These are phyloP conservation scores for Lithobates pipiens DNA, from an alignment of 2,797 vertebrate species.

Conservation along the genomic window DNA sequence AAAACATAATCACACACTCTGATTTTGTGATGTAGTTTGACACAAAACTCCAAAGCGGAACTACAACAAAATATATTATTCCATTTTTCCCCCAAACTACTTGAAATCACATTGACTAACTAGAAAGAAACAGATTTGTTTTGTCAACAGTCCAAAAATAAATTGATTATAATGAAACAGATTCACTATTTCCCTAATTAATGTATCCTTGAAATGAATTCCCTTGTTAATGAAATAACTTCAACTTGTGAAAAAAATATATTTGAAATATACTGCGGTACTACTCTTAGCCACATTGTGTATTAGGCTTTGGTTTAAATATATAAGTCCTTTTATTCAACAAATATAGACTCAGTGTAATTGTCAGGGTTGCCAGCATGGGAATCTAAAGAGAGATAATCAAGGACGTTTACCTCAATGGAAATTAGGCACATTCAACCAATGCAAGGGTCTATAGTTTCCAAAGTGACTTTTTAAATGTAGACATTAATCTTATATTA, in stretches of 20 bases:
- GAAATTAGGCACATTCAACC: conserved; percentile 43
- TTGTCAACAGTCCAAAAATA: conserved; percentile 29
- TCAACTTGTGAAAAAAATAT: conserved; percentile 4
- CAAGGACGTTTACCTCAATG: conserved; percentile 35
- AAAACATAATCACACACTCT: not conserved
- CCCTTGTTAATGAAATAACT: conserved; percentile 17
- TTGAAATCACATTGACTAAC: not conserved
- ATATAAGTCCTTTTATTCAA: not conserved
- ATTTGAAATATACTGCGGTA: conserved; percentile 6
- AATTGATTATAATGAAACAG: conserved; percentile 44
- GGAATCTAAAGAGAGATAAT: conserved; percentile 23
- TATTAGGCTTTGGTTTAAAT: not conserved
- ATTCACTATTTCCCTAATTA: conserved; percentile 38
- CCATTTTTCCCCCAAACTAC: not conserved
- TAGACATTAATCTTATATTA: conserved; percentile 58
- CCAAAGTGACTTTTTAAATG: conserved; percentile 58
- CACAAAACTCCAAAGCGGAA: not conserved
- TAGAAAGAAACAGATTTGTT: conserved; percentile 24
- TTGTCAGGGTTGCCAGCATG: not conserved
- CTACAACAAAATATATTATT: not conserved
- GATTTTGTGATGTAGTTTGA: not conserved
- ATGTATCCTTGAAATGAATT: conserved; percentile 31
- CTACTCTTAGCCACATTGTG: not conserved
- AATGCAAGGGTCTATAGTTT: conserved; percentile 42
- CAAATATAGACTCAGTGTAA: not conserved